These are phyloP conservation scores for Anarsia innoxiella DNA, from an alignment of 2,888 invertebrate genomes.

Conservation along the genomic window DNA sequence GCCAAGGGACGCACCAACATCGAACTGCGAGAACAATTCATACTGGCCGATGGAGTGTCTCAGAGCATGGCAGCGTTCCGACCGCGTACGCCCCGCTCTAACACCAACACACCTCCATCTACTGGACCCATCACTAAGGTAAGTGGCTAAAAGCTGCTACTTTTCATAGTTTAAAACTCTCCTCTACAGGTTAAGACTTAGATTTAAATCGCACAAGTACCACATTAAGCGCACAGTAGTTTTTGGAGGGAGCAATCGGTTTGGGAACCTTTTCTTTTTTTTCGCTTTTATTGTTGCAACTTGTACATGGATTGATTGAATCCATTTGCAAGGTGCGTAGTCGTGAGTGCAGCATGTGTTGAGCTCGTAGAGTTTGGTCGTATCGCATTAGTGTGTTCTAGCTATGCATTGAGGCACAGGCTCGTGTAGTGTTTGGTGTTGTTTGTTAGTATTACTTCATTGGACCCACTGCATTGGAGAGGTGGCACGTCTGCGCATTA, in stretches of 20 bases:
- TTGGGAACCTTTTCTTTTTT: slow-evolving; percentile 56
- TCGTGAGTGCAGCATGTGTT: slow-evolving; percentile 69
- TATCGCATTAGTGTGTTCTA: slow-evolving; percentile 69
- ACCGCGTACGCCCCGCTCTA: slow-evolving; percentile 92
- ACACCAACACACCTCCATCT: slow-evolving; percentile 79
- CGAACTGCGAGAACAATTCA: slow-evolving; percentile 99
- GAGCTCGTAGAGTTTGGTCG: slow-evolving; percentile 72
- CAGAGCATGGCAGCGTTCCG: slow-evolving; percentile 99
- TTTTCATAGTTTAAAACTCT: slow-evolving; percentile 37
- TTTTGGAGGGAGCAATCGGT: slow-evolving; percentile 70
- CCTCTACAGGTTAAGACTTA: slow-evolving; percentile 53
- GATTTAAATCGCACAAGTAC: slow-evolving; percentile 62
- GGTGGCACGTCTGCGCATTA: slow-evolving; percentile 71
- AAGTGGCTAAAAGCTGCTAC: slow-evolving; percentile 47
- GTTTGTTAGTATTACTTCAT: slow-evolving; percentile 56
- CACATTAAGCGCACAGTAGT: slow-evolving; percentile 68
- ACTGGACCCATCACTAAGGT: slow-evolving; percentile 98
- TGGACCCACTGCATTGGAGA: slow-evolving; percentile 72
- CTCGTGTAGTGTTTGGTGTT: slow-evolving; percentile 73
- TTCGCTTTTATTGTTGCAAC: slow-evolving; percentile 55
- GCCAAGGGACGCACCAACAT: slow-evolving; percentile 99
- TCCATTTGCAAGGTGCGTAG: slow-evolving; percentile 65
- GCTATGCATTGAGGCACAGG: slow-evolving; percentile 68
- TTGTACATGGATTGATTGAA: slow-evolving; percentile 59
- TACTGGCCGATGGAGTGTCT: slow-evolving; percentile 97